Evolutionary conservation across 2,797 vertebrate species (phyloP), one percentile per base, ranked within the genome.

Genomic region (Myotis findleyi): DNA sequence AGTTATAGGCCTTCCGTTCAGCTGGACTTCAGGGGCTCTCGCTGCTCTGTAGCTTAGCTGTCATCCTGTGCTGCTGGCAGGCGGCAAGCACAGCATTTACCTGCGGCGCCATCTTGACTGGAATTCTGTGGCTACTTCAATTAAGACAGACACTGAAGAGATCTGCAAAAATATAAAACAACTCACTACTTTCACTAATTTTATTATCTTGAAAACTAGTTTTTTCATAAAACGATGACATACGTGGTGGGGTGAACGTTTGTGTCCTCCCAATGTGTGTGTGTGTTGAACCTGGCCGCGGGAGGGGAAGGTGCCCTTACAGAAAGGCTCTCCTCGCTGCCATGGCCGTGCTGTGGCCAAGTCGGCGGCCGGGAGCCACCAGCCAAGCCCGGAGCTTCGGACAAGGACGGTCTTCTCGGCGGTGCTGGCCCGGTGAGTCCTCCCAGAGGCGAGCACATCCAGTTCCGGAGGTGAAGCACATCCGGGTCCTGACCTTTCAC

Each of bases 181-280:
- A 88, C 47, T 33, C 23, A 75, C 2, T 73, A 55, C 6, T 82
- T 73, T 79, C 47, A 72, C 27, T 53, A 90, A 66, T 27, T 64
- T 77, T 27, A 72, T 86, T 38, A 18, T 68, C 62, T 69, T 51
- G 25, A 12, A 62, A 68, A 80, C 89, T 21, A 49, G 10, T 64
- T 68, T 95, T 86, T 94, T 81, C 23, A 30, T 59, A 62, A 92
- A 84, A 69, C 82, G 21, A 64, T 44, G 23, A 66, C 14, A 33
- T 27, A 33, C 11, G n/a, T 66, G 2, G 49, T 17, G 5, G n/a
- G 62, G n/a, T 30, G n/a, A 82, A 72, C 49, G 18, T 47, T 13
- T 55, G 23, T 82, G 4, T 62, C 68, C 68, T 73, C 25, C 11
- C 41, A 36, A 72, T 21, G 33, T 33, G 73, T 21, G 73, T 21